Evolutionary conservation across 2,888 invertebrate species (phyloP).

Genomic region (Diplolepis rosae): DNA sequence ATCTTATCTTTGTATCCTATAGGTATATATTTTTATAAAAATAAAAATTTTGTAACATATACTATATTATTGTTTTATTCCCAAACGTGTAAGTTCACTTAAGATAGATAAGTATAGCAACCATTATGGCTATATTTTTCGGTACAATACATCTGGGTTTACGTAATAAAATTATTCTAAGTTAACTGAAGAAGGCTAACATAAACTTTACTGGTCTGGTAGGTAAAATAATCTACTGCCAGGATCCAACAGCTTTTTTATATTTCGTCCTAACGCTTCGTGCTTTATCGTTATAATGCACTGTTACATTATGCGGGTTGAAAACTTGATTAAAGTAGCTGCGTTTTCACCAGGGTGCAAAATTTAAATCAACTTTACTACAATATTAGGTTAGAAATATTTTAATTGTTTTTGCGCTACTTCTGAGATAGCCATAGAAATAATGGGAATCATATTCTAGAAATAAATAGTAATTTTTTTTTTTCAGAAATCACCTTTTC

Average conservation of each 20-base stretch:
- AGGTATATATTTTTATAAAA: too few species aligned
- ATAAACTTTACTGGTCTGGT: constrained; percentile 19
- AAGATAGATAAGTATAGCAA: neutral
- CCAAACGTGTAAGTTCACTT: neutral
- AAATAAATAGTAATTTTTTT: too few species aligned
- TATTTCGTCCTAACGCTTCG: constrained; percentile 10
- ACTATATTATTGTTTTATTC: too few species aligned
- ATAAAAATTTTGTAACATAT: too few species aligned
- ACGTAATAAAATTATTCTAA: constrained; percentile 13
- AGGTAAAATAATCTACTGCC: constrained; percentile 13
- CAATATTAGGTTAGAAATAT: neutral
- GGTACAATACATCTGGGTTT: constrained; percentile 1
- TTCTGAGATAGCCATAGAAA: too few species aligned
- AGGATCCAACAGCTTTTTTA: constrained; percentile 9
- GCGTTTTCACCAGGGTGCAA: neutral
- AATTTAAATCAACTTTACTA: neutral
- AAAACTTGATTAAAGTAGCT: constrained; percentile 20
- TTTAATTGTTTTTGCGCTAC: neutral
- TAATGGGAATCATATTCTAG: too few species aligned
- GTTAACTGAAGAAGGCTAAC: neutral
- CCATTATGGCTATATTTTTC: constrained; percentile 6
- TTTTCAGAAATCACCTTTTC: too few species aligned
- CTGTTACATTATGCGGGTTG: constrained; percentile 12
- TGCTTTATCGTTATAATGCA: constrained; percentile 17
- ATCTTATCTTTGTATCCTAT: too few species aligned